Evolutionary conservation across 2,797 vertebrate genomes (phyloP).

Genomic region (Nyctibius grandis): DNA sequence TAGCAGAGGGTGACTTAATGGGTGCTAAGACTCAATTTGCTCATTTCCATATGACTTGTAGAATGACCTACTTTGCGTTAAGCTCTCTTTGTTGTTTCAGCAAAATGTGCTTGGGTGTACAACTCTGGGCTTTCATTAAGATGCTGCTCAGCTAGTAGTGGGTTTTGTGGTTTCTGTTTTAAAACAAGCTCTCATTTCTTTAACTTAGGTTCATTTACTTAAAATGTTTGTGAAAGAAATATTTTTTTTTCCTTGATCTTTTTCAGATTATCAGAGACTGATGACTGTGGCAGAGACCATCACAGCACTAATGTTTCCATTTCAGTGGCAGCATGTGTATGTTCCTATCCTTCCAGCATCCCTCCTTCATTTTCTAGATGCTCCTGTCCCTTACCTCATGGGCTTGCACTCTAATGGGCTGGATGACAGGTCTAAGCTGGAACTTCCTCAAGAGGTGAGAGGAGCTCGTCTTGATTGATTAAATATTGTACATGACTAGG

Average conservation of each 20-base stretch:
- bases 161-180: constrained; percentile 38
- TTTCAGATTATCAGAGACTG: constrained; percentile 97
- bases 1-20: constrained; percentile 9
- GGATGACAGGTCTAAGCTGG: constrained; percentile 94
- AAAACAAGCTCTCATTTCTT: not conserved
- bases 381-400: constrained; percentile 98
- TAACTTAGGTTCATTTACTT: not conserved
- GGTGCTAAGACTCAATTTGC: not conserved
- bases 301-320: constrained; percentile 98
- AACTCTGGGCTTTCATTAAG: constrained; percentile 17
- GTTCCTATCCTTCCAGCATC: constrained; percentile 98
- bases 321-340: constrained; percentile 99
- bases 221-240: not conserved
- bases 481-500: not conserved
- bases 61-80: constrained; percentile 35
- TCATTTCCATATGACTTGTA: constrained; percentile 40
- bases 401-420: constrained; percentile 97
- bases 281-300: constrained; percentile 99
- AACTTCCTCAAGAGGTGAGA: constrained; percentile 96
- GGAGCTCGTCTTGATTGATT: not conserved
- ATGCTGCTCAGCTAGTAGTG: not conserved
- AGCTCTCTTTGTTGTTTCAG: constrained; percentile 17
- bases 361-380: constrained; percentile 97
- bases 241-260: constrained; percentile 18
- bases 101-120: not conserved